Conservation (phyloP, 2,113 vertebrate species). For the Alosa alosa region DNA sequence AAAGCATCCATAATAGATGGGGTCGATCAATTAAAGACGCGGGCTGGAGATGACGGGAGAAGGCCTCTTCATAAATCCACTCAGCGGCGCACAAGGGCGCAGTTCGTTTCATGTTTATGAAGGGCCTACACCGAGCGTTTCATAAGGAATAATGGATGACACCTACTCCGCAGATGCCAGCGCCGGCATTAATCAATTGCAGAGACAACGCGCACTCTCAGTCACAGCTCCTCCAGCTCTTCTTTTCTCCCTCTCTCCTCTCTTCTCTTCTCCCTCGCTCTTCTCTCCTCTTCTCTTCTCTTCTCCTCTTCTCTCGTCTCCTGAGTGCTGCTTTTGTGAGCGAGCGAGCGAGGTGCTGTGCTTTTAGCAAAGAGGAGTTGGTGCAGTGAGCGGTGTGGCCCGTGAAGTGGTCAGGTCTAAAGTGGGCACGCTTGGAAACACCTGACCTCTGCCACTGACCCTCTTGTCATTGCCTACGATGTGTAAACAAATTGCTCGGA, state of each 20-base stretch:
- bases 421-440: not conserved
- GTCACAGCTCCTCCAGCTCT: not conserved
- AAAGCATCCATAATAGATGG: slow-evolving; percentile 16
- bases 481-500: not conserved
- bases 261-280: not conserved
- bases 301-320: not conserved
- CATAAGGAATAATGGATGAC: slow-evolving; percentile 16
- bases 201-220: not conserved
- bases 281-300: not conserved
- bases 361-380: not conserved
- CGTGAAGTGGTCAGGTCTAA: not conserved
- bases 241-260: not conserved
- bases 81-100: not conserved
- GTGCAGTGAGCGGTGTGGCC: not conserved
- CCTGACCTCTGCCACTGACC: not conserved
- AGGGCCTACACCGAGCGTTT: slow-evolving; percentile 10
- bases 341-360: not conserved
- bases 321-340: not conserved
- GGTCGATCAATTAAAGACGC: slow-evolving; percentile 15
- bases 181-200: not conserved
- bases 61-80: slow-evolving; percentile 16
- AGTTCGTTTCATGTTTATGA: slow-evolving; percentile 3
- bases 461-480: not conserved
- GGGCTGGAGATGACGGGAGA: slow-evolving; percentile 1
- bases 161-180: not conserved